Conservation (phyloP, 2,113 vertebrate species). For the Psittacula cyanocephala region DNA sequence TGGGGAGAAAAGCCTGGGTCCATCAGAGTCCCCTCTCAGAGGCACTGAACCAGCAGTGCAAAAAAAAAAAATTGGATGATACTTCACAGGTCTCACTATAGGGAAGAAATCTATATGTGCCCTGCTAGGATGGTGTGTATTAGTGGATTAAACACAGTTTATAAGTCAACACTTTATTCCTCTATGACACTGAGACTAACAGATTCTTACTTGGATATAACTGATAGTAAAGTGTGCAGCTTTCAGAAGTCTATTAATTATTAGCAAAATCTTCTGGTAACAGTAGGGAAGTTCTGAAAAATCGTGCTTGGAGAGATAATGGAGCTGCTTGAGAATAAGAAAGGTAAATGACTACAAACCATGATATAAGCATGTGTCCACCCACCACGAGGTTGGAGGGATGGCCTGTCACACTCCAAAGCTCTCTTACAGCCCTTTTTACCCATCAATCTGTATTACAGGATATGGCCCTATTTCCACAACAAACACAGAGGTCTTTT, state of each 20-base stretch:
- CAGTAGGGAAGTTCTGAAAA: background rate
- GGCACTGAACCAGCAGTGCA: background rate
- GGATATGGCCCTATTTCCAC: background rate
- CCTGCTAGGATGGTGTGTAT: background rate
- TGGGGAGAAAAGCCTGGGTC: background rate
- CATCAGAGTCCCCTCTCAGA: background rate
- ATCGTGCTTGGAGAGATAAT: background rate
- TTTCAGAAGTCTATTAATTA: background rate
- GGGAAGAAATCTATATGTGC: background rate
- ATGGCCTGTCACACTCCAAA: background rate
- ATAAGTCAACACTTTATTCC: background rate
- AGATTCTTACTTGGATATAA: background rate
- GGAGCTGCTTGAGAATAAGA: background rate
- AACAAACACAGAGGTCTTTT: background rate
- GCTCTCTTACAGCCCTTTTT: background rate
- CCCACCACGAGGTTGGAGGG: background rate
- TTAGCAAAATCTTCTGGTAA: background rate
- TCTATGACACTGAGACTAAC: background rate
- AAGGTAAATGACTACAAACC: background rate
- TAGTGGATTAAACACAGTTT: background rate
- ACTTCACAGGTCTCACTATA: background rate
- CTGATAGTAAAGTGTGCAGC: background rate
- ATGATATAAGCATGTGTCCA: background rate
- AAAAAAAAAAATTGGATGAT: background rate
- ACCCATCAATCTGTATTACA: background rate